Evolutionary conservation across 2,113 vertebrate species (phyloP).

Genomic region (Austrofundulus limnaeus): DNA sequence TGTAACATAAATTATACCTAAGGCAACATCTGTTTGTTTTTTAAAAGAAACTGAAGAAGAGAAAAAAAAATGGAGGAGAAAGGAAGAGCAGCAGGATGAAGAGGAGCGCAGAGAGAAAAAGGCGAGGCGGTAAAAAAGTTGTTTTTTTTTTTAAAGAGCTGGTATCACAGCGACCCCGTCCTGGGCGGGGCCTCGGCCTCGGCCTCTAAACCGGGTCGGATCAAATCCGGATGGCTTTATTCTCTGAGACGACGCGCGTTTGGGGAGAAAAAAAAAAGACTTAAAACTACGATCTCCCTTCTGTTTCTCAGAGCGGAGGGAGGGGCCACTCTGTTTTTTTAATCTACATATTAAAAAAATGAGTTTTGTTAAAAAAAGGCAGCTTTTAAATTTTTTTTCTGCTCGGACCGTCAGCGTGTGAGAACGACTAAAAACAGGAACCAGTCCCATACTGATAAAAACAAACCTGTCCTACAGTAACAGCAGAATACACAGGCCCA

Average conservation of each 20-base stretch:
- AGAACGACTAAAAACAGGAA: slow-evolving; percentile 56
- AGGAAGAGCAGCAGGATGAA: slow-evolving; percentile 46
- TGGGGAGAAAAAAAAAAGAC: slow-evolving; percentile 14
- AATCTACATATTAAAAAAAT: no score
- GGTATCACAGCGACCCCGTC: slow-evolving; percentile 42
- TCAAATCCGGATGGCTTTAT: slow-evolving; percentile 63
- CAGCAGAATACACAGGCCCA: slow-evolving; percentile 70
- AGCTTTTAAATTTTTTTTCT: slow-evolving; percentile 64
- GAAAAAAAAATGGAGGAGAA: slow-evolving; percentile 11
- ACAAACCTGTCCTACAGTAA: slow-evolving; percentile 49
- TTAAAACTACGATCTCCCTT: slow-evolving; percentile 21
- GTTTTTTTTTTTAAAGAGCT: slow-evolving; percentile 50
- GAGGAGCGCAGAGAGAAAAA: slow-evolving; percentile 27
- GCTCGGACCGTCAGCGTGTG: slow-evolving; percentile 43
- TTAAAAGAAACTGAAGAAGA: slow-evolving; percentile 15
- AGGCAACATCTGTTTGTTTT: slow-evolving; percentile 79
- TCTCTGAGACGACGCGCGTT: slow-evolving; percentile 53
- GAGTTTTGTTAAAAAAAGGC: slow-evolving; percentile 43
- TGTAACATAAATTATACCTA: slow-evolving; percentile 81
- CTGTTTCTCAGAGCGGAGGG: not conserved
- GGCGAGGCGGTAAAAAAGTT: slow-evolving; percentile 37
- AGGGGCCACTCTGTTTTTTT: slow-evolving; percentile 18
- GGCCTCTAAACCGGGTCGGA: slow-evolving; percentile 40
- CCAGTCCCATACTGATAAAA: slow-evolving; percentile 65
- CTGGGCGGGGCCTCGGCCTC: slow-evolving; percentile 29